A percentile compares a stretch with the other conserved stretches of the same genome.
phyloP scores from a whole-genome alignment of 2,113 vertebrate species.

The Stercorarius parasiticus region DNA sequence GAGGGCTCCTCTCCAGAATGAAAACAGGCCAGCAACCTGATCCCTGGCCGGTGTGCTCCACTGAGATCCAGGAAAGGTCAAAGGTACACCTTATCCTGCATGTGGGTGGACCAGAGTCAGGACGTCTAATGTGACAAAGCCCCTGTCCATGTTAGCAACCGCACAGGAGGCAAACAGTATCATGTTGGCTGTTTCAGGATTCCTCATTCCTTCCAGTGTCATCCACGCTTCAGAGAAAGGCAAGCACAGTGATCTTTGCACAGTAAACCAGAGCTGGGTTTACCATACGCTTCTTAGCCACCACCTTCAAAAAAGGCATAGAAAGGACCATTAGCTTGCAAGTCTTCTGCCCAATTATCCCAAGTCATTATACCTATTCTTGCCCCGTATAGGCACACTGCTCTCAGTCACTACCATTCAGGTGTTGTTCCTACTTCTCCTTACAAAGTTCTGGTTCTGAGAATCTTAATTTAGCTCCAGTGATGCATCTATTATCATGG shows the following conservation, averaged over 20 bases:
- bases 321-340: background rate
- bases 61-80: background rate
- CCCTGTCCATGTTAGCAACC: background rate
- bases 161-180: background rate
- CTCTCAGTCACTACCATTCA: background rate
- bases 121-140: background rate
- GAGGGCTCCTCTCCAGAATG: background rate
- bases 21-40: background rate
- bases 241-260: background rate
- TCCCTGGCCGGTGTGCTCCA: background rate
- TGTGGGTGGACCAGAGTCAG: background rate
- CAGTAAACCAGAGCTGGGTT: background rate
- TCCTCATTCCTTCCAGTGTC: background rate
- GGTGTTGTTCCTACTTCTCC: background rate
- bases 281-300: background rate
- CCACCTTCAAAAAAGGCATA: background rate
- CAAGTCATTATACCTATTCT: background rate
- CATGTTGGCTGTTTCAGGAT: background rate
- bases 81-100: background rate
- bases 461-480: conserved; percentile 56
- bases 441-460: conserved; percentile 21
- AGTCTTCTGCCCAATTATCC: background rate
- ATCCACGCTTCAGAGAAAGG: background rate
- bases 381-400: background rate
- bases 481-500: conserved; percentile 66